Base-by-base conservation (phyloP, 2,888 invertebrate genomes). In the Lissocephala sabroskyi region DNA sequence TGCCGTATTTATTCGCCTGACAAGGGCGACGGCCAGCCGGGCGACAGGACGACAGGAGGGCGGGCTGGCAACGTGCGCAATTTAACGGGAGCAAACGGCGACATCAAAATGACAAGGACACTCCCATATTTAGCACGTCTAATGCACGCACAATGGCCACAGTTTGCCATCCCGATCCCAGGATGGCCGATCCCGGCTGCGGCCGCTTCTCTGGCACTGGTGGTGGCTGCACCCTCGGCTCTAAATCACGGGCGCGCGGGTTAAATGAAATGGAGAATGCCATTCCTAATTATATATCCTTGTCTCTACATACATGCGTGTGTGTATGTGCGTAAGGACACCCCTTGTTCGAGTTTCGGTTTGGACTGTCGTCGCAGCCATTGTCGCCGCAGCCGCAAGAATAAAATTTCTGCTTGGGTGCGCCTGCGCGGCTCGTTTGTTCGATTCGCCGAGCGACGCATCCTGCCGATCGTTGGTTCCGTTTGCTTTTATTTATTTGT, bases 111-210 rank as follows among this genome's bases (percentile, higher is more conserved):
- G 81, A 77, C 81, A 76, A 81, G 82, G 82, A 81, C 81, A 81
- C 81, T 80, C 82, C 82, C 82, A 82, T 79, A 81, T 81, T 82
- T 81, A 82, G 73, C 81, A 75, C 79, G 73, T 70, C 62, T 68
- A 62, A 68, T 64, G 62, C 46, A 50, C 52, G 49, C 57, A 55
- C 59, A 77, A 77, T 77, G 67, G 67, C 74, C 73, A 67, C 76
- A 71, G 57, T 64, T n/a, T 61, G 67, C 73, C 49, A 64, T 28
- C 14, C 10, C 65, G 52, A 53, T 44, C 46, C 35, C n/a, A 19
- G 23, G 54, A 41, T 45, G 45, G 46, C 30, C 30, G 11, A 35
- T 56, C 49, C 44, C 19, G 16, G 50, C 14, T 35, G 35, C 14
- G 10, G 11, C 52, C 41, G 37, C 40, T 44, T 37, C 41, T 41